Base-by-base conservation (phyloP, 1,140 invertebrate species). In the Dendrolimus punctatus region DNA sequence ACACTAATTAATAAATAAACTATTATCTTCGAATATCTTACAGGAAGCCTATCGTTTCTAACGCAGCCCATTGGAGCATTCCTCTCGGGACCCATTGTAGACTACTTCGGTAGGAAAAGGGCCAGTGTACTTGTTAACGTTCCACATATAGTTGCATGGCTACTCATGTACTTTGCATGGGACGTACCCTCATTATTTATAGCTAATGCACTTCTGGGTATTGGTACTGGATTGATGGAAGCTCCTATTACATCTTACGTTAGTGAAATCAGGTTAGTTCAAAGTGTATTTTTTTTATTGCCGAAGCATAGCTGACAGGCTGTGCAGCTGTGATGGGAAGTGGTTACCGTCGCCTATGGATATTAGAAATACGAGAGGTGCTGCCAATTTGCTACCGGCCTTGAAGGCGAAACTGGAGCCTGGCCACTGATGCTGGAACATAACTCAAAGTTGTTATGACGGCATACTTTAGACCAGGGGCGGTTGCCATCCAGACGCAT, bases 11-110 rank as follows among this genome's bases (percentile, higher is more conserved):
- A 23, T 23, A 23, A 23, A 23, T 23, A 23, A 23, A 23, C 23
- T 2, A 23, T 23, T 23, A 1, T 3, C 23, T 23, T 23, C 23
- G 23, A 23, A 23, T 3, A 50, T 10, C 60, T 84, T 85, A 38
- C 73, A 94, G 92, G 92, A 56, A 93, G 92, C 52, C 89, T 94
- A 57, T 91, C 91, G 58, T 87, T 92, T 48, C 91, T 94, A 44
- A 89, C 90, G 39, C 92, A 93, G 44, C 92, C 93, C 0, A 54
- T 94, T 1, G 93, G 93, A 8, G 92, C 92, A 62, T 67, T 93
- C 10, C 76, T 90, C n/a, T 93, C 92, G 5, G 93, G 92, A 3
- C 88, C 88, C 0, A 51, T 92, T 0, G 89, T 93, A 0, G 91
- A 93, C 64, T 87, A 88, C 10, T 81, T 93, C 10, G 93, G 93